These are phyloP conservation scores for Ormyrus thymus DNA, from an alignment of 2,888 invertebrate species.

Conservation along the genomic window DNA sequence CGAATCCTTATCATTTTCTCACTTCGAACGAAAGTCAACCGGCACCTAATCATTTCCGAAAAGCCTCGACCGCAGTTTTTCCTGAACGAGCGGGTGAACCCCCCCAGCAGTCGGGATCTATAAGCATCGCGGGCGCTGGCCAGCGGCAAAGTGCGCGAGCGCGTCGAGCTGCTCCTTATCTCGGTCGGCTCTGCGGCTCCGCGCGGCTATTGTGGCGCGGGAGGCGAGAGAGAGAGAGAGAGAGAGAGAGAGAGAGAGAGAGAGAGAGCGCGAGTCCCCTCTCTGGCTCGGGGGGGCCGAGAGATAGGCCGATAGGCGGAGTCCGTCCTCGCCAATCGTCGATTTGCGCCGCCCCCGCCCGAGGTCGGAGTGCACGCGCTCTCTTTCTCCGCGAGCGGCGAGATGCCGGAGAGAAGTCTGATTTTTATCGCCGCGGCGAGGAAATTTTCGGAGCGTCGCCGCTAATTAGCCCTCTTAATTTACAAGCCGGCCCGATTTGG, in stretches of 20 bases:
- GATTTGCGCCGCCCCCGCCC: conserved; percentile 69
- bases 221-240: conserved; percentile 61
- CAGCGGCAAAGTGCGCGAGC: background rate
- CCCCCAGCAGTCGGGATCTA: too few relatives aligned
- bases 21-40: too few relatives aligned
- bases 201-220: conserved; percentile 37
- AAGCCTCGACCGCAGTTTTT: too few relatives aligned
- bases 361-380: conserved; percentile 57
- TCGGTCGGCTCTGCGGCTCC: background rate
- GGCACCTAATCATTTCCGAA: too few relatives aligned
- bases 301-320: conserved; percentile 69
- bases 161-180: conserved; percentile 5
- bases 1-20: too few relatives aligned
- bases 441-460: too few relatives aligned
- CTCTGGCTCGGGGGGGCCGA: conserved; percentile 44
- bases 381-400: conserved; percentile 64
- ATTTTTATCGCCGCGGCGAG: too few relatives aligned
- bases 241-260: conserved; percentile 60
- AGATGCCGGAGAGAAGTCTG: conserved; percentile 41
- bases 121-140: too few relatives aligned
- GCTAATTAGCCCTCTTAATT: too few relatives aligned
- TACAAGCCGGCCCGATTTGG: too few relatives aligned
- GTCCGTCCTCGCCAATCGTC: conserved; percentile 71
- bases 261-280: too few relatives aligned
- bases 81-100: too few relatives aligned